Base-by-base conservation (phyloP, 2,888 invertebrate genomes). In the Temnothorax ravouxi region DNA sequence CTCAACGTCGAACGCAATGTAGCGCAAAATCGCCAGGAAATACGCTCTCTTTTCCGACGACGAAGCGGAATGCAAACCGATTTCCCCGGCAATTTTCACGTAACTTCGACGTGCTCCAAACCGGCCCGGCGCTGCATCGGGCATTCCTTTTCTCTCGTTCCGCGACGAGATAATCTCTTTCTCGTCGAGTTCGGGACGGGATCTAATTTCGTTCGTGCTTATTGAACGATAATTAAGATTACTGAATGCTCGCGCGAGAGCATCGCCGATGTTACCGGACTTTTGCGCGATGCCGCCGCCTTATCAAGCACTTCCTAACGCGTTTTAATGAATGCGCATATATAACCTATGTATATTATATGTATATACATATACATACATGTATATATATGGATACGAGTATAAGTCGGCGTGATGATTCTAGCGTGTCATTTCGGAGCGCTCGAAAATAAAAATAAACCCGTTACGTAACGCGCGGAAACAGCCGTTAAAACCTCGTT, bases 381-480 rank as follows among this genome's bases (percentile, higher is more conserved):
- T 9, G 9, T 41, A 15, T 67, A 47, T 6, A 47, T 18, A 29
- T 9, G 44, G 13, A 34, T 38, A 21, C 13, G 21, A 38, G 29
- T 29, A 75, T 21, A 50, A 50, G 44, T 25, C 50, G 41, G 21
- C 38, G 52, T 25, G 18, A 72, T 38, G 81, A 66, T 76, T 75
- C n/a, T 25, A 50, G 52, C 41, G 76, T 81, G 56, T 62, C 61
- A 59, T 76, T 81, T 81, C 52, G 52, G 41, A 77, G 25, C 41
- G 76, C 62, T 81, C 52, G 52, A 52, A 76, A 77, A 76, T 81
- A 76, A 75, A 81, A 77, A 81, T 76, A 76, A 81, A 80, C 13
- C 44, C 21, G 5, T 80, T 80, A 80, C 59, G 47, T 80, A 80
- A 80, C 44, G 6, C 21, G 47, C 47, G 44, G 18, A 34, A 21